A percentile compares a stretch with the other conserved stretches of the same genome.
Evolutionary conservation across 2,888 invertebrate genomes (phyloP).

Genomic region (Clivina fossor): DNA sequence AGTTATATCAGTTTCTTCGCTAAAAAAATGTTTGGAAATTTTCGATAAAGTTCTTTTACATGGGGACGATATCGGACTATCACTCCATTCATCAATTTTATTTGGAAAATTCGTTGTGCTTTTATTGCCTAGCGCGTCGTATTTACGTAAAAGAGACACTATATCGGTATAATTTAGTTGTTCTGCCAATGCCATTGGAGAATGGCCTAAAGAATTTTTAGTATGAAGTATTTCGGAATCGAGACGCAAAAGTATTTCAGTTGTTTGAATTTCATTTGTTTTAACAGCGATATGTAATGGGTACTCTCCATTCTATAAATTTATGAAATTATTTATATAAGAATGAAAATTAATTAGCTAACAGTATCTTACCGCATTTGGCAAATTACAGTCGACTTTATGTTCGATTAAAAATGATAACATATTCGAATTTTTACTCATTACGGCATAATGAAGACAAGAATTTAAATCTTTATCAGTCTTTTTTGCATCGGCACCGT

Average conservation of each 20-base stretch:
- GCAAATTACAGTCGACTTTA: slow-evolving; percentile 19
- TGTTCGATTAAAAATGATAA: slow-evolving; percentile 22
- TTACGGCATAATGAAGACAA: slow-evolving; percentile 24
- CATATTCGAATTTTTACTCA: slow-evolving; percentile 20
- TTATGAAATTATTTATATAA: neutral
- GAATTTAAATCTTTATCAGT: slow-evolving; percentile 29
- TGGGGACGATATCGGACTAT: slow-evolving; percentile 26
- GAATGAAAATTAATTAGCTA: neutral
- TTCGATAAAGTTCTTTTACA: slow-evolving; percentile 3
- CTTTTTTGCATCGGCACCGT: slow-evolving; percentile 30
- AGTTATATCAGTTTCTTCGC: slow-evolving; percentile 28
- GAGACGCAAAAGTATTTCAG: slow-evolving; percentile 19
- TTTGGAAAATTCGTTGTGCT: too few relatives aligned
- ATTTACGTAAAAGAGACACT: slow-evolving; percentile 10
- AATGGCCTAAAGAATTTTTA: slow-evolving; percentile 10
- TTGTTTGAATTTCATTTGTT: slow-evolving; percentile 15
- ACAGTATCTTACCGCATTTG: slow-evolving; percentile 32
- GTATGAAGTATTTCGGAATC: slow-evolving; percentile 11
- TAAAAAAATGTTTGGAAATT: slow-evolving; percentile 14
- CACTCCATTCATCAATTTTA: slow-evolving; percentile 24
- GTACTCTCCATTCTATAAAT: slow-evolving; percentile 29
- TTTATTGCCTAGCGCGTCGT: neutral
- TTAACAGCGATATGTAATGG: slow-evolving; percentile 29
- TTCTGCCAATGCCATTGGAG: slow-evolving; percentile 18
- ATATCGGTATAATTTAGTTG: slow-evolving; percentile 20